These are phyloP conservation scores for Tenodera sinensis DNA, from an alignment of 2,888 invertebrate genomes.

Conservation along the genomic window DNA sequence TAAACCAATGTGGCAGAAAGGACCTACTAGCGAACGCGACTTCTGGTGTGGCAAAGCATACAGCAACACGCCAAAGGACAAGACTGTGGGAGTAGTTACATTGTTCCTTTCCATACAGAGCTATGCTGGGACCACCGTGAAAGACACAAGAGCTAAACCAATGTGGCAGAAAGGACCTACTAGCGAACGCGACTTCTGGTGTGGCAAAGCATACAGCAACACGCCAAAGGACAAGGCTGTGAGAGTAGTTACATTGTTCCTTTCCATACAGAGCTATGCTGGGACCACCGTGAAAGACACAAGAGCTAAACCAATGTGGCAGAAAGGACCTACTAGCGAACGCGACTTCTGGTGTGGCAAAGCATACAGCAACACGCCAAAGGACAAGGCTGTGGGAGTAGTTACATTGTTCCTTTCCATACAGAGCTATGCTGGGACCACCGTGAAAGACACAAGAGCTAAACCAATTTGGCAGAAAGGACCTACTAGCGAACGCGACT, in stretches of 20 bases:
- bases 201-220: neutral
- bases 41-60: neutral
- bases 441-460: neutral
- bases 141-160: neutral
- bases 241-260: neutral
- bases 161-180: neutral
- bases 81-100: too few relatives aligned
- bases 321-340: slow-evolving; percentile 13
- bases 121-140: neutral
- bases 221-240: neutral
- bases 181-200: too few relatives aligned
- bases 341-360: too few relatives aligned
- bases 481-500: neutral
- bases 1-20: slow-evolving; percentile 6
- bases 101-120: neutral
- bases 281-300: neutral
- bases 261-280: neutral
- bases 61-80: neutral
- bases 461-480: slow-evolving; percentile 11
- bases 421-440: neutral
- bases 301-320: slow-evolving; percentile 10
- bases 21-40: too few relatives aligned
- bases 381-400: too few relatives aligned
- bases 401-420: neutral
- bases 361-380: too few relatives aligned